Evolutionary conservation across 2,113 vertebrate species (phyloP).

Genomic region (Mustelus asterias): DNA sequence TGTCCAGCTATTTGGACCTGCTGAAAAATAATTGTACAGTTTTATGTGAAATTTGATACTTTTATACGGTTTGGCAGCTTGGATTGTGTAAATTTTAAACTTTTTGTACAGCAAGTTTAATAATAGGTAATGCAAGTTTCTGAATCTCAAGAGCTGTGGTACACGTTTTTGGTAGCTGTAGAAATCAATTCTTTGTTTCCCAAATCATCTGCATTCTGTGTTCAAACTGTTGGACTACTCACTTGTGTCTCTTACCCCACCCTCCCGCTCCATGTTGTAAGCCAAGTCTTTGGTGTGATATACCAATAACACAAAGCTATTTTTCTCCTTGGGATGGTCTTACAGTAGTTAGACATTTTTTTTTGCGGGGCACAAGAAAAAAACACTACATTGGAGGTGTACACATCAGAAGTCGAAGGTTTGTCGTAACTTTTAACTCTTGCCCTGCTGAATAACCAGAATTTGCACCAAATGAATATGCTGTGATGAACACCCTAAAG

Average conservation of each 20-base stretch:
- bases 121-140: slow-evolving; percentile 69
- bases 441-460: slow-evolving; percentile 14
- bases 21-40: slow-evolving; percentile 73
- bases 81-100: slow-evolving; percentile 83
- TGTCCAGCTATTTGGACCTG: slow-evolving; percentile 65
- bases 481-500: not conserved
- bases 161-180: slow-evolving; percentile 66
- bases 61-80: slow-evolving; percentile 89
- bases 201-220: slow-evolving; percentile 48
- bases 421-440: not conserved
- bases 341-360: not conserved
- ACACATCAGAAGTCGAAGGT: not conserved
- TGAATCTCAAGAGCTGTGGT: slow-evolving; percentile 63
- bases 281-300: not conserved
- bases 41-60: slow-evolving; percentile 80
- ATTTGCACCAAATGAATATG: not conserved
- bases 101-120: slow-evolving; percentile 83
- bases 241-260: slow-evolving; percentile 53
- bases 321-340: not conserved
- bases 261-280: not conserved
- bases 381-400: not conserved
- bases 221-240: slow-evolving; percentile 47
- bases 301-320: not conserved
- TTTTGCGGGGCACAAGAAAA: not conserved
- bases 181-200: slow-evolving; percentile 48